A percentile compares a stretch with the other conserved stretches of the same genome.
These are phyloP conservation scores for Folsomia candida DNA, from an alignment of 2,888 invertebrate genomes.

Conservation along the genomic window DNA sequence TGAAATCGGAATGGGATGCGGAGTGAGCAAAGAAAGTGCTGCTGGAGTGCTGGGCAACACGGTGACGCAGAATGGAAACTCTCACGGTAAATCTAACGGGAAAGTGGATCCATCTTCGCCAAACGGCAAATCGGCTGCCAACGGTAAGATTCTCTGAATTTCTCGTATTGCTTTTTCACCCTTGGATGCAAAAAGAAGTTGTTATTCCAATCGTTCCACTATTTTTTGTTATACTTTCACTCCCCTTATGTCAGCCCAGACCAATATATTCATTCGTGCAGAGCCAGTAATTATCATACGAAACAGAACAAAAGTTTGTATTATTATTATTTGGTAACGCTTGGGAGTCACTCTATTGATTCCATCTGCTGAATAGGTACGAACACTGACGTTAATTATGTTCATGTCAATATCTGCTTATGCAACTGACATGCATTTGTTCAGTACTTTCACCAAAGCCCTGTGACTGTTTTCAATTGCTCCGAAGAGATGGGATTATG, in stretches of 20 bases:
- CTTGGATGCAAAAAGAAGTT: background rate
- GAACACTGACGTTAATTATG: too few relatives aligned
- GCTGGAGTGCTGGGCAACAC: conserved; percentile 38
- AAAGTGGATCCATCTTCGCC: background rate
- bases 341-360: too few relatives aligned
- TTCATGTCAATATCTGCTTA: too few relatives aligned
- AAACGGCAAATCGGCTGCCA: background rate
- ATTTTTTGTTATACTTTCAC: background rate
- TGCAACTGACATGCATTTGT: too few relatives aligned
- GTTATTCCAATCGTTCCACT: background rate
- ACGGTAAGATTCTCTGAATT: background rate
- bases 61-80: conserved; percentile 44
- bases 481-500: too few relatives aligned
- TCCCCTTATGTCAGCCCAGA: too few relatives aligned
- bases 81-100: conserved; percentile 25
- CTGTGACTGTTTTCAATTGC: too few relatives aligned
- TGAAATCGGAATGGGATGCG: conserved; percentile 48
- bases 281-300: background rate
- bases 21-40: conserved; percentile 43
- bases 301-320: background rate
- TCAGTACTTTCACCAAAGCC: too few relatives aligned
- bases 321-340: too few relatives aligned
- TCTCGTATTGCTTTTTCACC: background rate
- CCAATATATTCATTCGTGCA: too few relatives aligned
- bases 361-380: too few relatives aligned